A percentile compares a stretch with the other conserved stretches of the same genome.
Evolutionary conservation across 2,113 vertebrate genomes (phyloP).

Genomic region (Maccullochella peelii): DNA sequence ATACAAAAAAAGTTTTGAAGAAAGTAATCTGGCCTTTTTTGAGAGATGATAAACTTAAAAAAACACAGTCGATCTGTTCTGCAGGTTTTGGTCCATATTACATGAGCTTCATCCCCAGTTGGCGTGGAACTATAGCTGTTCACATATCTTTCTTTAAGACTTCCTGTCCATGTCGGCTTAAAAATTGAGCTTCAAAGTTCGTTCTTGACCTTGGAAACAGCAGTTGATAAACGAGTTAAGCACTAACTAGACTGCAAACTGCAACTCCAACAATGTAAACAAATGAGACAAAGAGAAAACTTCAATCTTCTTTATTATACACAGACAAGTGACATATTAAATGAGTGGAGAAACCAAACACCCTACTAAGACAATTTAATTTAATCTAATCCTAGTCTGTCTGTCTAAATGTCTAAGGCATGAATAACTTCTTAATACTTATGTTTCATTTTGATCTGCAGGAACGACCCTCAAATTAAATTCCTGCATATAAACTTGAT

Average conservation of each 20-base stretch:
- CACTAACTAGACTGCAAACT: neutral
- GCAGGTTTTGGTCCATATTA: neutral
- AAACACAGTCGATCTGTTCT: too few species aligned
- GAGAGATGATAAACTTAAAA: neutral
- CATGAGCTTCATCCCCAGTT: neutral
- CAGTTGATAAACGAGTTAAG: neutral
- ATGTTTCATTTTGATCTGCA: neutral
- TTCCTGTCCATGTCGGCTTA: neutral
- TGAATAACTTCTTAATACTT: neutral
- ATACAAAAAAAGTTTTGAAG: conserved; percentile 6
- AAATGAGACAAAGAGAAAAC: neutral
- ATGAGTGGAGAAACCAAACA: too few species aligned
- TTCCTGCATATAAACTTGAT: neutral
- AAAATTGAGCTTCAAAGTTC: neutral
- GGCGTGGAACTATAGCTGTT: neutral
- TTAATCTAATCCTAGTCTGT: too few species aligned
- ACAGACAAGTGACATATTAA: neutral
- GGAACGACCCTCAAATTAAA: neutral
- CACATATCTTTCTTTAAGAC: neutral
- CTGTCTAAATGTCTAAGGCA: neutral
- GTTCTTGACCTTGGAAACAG: neutral
- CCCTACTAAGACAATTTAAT: too few species aligned
- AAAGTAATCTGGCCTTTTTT: neutral
- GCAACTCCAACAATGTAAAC: neutral
- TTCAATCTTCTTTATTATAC: neutral